phyloP scores from a whole-genome alignment of 2,113 vertebrate genomes.

The Crotalus viridis region DNA sequence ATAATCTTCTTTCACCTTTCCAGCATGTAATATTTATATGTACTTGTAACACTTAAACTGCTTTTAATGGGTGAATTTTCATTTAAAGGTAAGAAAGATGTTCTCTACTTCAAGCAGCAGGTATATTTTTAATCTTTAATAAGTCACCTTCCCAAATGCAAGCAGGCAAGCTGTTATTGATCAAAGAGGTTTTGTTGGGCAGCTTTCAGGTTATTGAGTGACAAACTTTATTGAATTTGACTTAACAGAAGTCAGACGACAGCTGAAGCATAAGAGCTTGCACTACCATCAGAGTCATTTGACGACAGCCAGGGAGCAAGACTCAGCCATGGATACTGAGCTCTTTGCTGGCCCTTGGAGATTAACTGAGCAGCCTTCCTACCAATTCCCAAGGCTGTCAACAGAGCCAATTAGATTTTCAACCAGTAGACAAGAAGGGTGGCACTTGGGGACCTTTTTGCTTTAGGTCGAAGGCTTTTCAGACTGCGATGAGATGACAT shows the following conservation, averaged over 20 bases:
- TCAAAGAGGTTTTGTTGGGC: constrained; percentile 83
- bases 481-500: constrained; percentile 85
- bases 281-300: constrained; percentile 82
- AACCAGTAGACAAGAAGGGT: constrained; percentile 86
- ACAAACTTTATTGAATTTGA: constrained; percentile 86
- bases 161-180: constrained; percentile 84
- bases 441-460: constrained; percentile 84
- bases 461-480: constrained; percentile 83
- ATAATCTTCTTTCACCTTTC: constrained; percentile 64
- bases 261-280: constrained; percentile 81
- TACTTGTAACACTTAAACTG: constrained; percentile 67
- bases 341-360: constrained; percentile 83
- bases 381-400: constrained; percentile 87
- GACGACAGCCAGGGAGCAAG: constrained; percentile 80
- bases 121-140: constrained; percentile 82
- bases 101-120: constrained; percentile 74
- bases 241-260: constrained; percentile 81
- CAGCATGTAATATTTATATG: constrained; percentile 63
- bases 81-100: constrained; percentile 72
- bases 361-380: constrained; percentile 84
- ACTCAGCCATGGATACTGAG: constrained; percentile 85
- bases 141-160: constrained; percentile 85
- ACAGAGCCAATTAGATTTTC: constrained; percentile 88
- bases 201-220: constrained; percentile 82
- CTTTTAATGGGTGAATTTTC: constrained; percentile 71